phyloP scores from a whole-genome alignment of 2,113 vertebrate genomes.

The Rutilus rutilus region DNA sequence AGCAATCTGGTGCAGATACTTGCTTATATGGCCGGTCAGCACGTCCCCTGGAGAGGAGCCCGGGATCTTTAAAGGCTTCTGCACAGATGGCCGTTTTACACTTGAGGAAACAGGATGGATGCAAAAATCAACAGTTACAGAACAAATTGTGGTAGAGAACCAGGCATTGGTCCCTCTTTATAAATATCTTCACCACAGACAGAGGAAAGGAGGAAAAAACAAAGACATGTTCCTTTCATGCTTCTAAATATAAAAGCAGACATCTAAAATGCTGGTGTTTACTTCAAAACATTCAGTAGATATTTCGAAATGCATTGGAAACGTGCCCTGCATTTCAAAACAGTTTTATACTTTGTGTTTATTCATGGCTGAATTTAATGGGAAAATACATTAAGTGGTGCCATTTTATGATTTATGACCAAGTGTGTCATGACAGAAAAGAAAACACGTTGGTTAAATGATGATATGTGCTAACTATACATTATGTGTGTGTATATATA shows the following conservation, averaged over 20 bases:
- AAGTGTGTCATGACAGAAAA: background rate
- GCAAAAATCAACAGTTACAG: slow-evolving; percentile 66
- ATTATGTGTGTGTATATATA: background rate
- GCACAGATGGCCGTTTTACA: slow-evolving; percentile 66
- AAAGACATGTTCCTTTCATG: slow-evolving; percentile 69
- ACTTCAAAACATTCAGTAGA: slow-evolving; percentile 51
- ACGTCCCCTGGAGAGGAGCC: slow-evolving; percentile 43
- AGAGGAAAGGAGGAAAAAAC: slow-evolving; percentile 59
- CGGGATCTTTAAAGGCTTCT: slow-evolving; percentile 50
- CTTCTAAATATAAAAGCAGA: slow-evolving; percentile 70
- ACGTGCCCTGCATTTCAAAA: background rate
- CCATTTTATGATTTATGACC: background rate
- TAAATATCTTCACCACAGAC: slow-evolving; percentile 69
- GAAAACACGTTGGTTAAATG: background rate
- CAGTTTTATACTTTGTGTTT: background rate
- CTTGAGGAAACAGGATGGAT: slow-evolving; percentile 60
- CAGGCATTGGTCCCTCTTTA: slow-evolving; percentile 68
- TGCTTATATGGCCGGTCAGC: slow-evolving; percentile 20
- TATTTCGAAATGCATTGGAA: background rate
- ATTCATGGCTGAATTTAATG: background rate
- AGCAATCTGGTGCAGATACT: slow-evolving; percentile 31
- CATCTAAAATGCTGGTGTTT: slow-evolving; percentile 61
- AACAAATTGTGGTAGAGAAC: slow-evolving; percentile 62
- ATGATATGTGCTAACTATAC: background rate
- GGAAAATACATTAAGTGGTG: background rate